Evolutionary conservation across 2,113 vertebrate genomes (phyloP), one percentile per base, ranked within the genome.

Genomic region (Typhlomys cinereus): DNA sequence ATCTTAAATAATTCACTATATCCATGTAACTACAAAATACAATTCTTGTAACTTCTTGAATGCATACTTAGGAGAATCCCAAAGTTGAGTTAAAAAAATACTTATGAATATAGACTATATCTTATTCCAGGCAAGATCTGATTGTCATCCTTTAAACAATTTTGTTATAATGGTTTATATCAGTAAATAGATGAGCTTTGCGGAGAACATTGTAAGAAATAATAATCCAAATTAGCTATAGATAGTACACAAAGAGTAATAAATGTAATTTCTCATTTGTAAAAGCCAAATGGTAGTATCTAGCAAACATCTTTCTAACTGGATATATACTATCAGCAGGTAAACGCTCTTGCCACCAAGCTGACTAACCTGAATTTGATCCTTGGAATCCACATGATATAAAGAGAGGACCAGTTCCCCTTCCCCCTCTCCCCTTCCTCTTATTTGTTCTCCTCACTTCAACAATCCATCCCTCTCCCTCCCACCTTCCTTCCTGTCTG

Each of bases 1-100:
- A 78, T 83, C 39, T 31, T 70, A 78, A 88, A 74, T 64, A 81
- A 78, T 23, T 54, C 15, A 39, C 4, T 83, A 52, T 50, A 64
- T 66, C 52, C 41, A 74, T 79, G 0, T 87, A 62, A 88, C 50
- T 90, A 52, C 36, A 85, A 71, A 89, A 90, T 71, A 79, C 14
- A 69, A 67, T 23, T 44, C 21, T 61, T 73, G 1, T 27, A 78
- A 52, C 44, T 78, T 91, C 91, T 90, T 81, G 84, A 81, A 90
- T 81, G 57, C 62, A 80, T 87, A 67, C 18, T 88, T 70, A 92
- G 41, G 31, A 89, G 7, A 31, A 69, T 89, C 50, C 90, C 76
- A 90, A 81, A 88, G 82, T n/a, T 73, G 41, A 91, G 69, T 89
- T 95, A 91, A 75, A 64, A 83, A 92, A 91, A 71, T 57, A 62